These are phyloP conservation scores for Octomys mimax DNA, from an alignment of 2,797 vertebrate species.

Conservation along the genomic window DNA sequence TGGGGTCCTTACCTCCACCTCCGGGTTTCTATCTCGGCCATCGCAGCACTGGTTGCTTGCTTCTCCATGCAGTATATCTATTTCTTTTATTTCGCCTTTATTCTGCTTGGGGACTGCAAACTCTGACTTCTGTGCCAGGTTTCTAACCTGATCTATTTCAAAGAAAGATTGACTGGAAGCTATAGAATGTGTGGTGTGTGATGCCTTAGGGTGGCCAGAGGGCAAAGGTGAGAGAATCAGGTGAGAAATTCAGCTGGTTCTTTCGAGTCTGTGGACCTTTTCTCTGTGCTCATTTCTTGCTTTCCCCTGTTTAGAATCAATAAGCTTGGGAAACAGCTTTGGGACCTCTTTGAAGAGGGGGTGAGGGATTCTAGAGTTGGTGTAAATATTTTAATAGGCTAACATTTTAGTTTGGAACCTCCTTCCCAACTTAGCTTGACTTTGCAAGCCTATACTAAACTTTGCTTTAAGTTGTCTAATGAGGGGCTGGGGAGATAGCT, in stretches of 20 bases:
- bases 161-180: background rate
- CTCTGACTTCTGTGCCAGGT: background rate
- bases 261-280: background rate
- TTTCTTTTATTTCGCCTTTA: conserved; percentile 25
- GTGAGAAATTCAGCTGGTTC: background rate
- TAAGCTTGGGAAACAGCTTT: background rate
- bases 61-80: background rate
- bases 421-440: background rate
- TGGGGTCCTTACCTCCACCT: background rate
- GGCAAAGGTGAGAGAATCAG: background rate
- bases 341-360: background rate
- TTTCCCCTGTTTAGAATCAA: background rate
- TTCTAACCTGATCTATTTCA: conserved; percentile 21
- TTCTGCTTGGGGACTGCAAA: conserved; percentile 37
- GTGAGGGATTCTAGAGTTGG: background rate
- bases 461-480: background rate
- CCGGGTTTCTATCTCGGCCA: background rate
- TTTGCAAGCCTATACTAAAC: background rate
- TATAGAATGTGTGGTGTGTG: background rate
- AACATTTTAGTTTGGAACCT: conserved; percentile 45
- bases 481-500: background rate
- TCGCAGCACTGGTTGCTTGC: background rate
- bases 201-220: background rate
- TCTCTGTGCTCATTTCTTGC: background rate
- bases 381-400: conserved; percentile 32